Conservation (phyloP, 2,113 vertebrate genomes). For the Aphelocoma coerulescens region DNA sequence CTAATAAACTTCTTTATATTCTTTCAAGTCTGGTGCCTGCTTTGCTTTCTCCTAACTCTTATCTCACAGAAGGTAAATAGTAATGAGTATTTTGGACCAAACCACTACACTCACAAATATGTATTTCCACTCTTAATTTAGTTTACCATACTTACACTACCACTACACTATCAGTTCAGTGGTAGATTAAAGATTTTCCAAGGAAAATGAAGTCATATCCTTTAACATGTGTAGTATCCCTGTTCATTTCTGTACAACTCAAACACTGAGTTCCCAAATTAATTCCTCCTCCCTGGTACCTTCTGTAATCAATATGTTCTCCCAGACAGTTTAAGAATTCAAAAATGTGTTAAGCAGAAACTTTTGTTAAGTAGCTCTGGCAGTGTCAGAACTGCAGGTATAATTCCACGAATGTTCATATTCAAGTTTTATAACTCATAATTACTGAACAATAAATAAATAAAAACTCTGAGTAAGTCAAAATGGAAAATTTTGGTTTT, state of each 20-base stretch:
- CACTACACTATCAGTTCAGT: neutral
- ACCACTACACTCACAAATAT: neutral
- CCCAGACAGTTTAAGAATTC: neutral
- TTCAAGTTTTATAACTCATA: neutral
- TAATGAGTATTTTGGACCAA: no score
- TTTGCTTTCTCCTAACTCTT: no score
- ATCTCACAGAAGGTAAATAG: no score
- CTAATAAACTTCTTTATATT: no score
- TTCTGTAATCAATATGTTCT: neutral
- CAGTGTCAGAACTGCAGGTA: neutral
- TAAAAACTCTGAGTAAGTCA: neutral
- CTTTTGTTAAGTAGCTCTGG: neutral
- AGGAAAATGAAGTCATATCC: neutral
- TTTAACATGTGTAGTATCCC: neutral
- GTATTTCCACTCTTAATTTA: neutral
- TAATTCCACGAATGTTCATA: neutral
- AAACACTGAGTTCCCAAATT: neutral
- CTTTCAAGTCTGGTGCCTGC: no score
- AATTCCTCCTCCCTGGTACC: neutral
- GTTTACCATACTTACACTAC: neutral
- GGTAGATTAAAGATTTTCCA: neutral
- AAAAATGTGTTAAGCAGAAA: neutral
- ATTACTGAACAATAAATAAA: neutral
- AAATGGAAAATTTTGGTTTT: neutral
- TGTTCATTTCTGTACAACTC: neutral